Evolutionary conservation across 2,888 invertebrate species (phyloP), one percentile per base, ranked within the genome.

Genomic region (Labia minor): DNA sequence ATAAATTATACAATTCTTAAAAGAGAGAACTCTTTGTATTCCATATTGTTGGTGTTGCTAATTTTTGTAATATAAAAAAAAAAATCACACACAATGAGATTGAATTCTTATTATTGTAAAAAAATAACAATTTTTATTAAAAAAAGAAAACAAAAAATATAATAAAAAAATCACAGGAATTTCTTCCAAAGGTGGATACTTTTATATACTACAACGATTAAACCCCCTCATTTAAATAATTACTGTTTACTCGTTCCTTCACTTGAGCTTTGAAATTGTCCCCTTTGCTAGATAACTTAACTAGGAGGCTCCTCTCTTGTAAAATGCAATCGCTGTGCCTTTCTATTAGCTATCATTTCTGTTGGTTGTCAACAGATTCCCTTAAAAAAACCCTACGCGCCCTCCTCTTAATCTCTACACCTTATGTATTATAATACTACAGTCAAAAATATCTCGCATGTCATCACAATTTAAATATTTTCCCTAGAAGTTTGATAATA

Each of bases 271-370:
- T 49, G 49, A 49, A 49, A 49, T 49, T 4, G 3, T 14, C 49
- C 49, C 49, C n/a, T 49, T 49, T 10, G 49, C 4, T 49, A 49
- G 49, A 49, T 49, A 49, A n/a, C 49, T 49, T 11, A n/a, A 49
- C 49, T 49, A 49, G 49, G 16, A 49, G 49, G 14, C 49, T 49
- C 49, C 49, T 49, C 49, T 49, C 49, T 64, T 63, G 62, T 49
- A 65, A 68, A 63, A 69, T 68, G 68, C 70, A 70, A 69, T 70
- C 68, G 65, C 68, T 68, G 70, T 70, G 70, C 70, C 70, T 70
- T 70, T 49, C 49, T 49, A 11, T 49, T 49, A 49, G 49, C 49
- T 49, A 11, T 49, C 49, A n/a, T 8, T 11, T 49, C 49, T 14
- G 49, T 49, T 49, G n/a, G 3, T 49, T 49, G 49, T 11, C 4